Evolutionary conservation across 2,113 vertebrate species (phyloP).

Genomic region (Lepisosteus osseus): DNA sequence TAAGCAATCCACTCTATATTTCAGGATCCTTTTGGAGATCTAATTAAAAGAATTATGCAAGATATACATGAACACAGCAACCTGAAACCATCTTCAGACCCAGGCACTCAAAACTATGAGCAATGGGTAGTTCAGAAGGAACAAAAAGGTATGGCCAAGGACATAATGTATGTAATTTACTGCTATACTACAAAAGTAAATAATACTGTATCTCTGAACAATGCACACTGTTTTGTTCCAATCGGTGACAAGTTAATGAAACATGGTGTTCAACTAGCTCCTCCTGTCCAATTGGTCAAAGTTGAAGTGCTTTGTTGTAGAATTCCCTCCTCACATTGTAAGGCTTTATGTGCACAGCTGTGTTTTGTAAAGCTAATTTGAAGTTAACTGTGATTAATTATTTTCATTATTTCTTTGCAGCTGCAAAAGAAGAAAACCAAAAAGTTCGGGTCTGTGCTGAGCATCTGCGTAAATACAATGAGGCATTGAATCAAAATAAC

Average conservation of each 20-base stretch:
- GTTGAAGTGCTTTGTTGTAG: too few relatives aligned
- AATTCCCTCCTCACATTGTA: too few relatives aligned
- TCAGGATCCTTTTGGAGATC: conserved; percentile 89
- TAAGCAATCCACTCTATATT: conserved; percentile 33
- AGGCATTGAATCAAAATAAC: conserved; percentile 85
- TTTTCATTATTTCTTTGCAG: conserved; percentile 49
- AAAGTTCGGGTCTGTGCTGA: conserved; percentile 82
- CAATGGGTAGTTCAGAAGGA: conserved; percentile 86
- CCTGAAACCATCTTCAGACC: conserved; percentile 69
- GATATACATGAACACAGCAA: conserved; percentile 76
- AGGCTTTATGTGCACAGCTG: too few relatives aligned
- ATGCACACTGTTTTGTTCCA: too few relatives aligned
- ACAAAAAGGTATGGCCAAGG: conserved; percentile 67
- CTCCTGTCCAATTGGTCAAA: too few relatives aligned
- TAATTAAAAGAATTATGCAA: conserved; percentile 82
- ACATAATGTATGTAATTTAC: too few relatives aligned
- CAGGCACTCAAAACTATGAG: conserved; percentile 88
- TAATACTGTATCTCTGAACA: too few relatives aligned
- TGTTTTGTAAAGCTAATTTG: too few relatives aligned
- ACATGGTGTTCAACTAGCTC: too few relatives aligned
- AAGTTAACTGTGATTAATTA: background rate
- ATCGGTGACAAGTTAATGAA: too few relatives aligned
- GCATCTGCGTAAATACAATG: conserved; percentile 86
- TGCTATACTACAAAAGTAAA: too few relatives aligned
- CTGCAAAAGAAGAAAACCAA: conserved; percentile 79